Conservation (phyloP, 2,797 vertebrate genomes). For the Squalus acanthias region DNA sequence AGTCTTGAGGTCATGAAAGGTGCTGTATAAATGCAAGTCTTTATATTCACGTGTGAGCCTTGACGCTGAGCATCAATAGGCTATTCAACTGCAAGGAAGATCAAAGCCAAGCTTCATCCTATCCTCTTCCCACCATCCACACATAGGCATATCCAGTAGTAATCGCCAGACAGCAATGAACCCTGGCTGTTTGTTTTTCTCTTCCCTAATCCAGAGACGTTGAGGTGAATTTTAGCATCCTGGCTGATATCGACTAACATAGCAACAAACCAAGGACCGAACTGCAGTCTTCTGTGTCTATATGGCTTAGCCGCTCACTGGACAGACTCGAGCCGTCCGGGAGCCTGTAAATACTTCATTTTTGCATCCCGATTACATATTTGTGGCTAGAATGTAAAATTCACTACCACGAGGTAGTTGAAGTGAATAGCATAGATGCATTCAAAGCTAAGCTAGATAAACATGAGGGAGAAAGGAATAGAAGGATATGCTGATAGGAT, state of each 20-base stretch:
- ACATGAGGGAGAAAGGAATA: not conserved
- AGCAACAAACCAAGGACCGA: not conserved
- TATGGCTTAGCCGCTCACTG: not conserved
- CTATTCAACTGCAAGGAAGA: not conserved
- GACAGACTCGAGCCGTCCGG: not conserved
- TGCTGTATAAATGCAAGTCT: not conserved
- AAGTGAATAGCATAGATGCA: not conserved
- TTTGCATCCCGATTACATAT: not conserved
- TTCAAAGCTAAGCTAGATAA: not conserved
- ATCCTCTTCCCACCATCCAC: not conserved
- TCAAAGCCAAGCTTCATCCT: not conserved
- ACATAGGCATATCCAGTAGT: not conserved
- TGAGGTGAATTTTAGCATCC: not conserved
- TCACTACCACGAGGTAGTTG: not conserved
- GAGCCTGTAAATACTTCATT: not conserved
- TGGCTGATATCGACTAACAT: not conserved
- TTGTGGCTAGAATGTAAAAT: not conserved
- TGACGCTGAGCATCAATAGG: not conserved
- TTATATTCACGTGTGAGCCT: not conserved
- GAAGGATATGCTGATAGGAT: not conserved
- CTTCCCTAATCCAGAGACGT: too few species aligned
- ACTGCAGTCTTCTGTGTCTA: not conserved
- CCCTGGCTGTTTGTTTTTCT: not conserved
- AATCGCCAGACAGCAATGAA: not conserved
- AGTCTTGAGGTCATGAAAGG: not conserved